These are phyloP conservation scores for Apamea sordens DNA, from an alignment of 2,888 invertebrate genomes.

Conservation along the genomic window DNA sequence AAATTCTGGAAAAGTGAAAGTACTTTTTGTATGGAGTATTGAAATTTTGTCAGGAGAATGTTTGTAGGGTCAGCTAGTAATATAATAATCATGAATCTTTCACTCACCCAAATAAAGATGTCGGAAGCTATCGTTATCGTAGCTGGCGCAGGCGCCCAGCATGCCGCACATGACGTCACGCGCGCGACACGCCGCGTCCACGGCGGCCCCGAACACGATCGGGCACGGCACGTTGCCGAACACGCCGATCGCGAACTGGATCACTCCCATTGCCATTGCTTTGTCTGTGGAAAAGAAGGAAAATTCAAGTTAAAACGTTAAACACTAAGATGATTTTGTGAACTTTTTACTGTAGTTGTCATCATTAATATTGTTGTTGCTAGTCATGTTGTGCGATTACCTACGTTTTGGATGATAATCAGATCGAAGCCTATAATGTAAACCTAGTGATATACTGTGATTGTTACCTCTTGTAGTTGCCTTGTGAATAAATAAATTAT, in stretches of 20 bases:
- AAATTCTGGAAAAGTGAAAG: too few species aligned
- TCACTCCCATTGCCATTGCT: conserved; percentile 98
- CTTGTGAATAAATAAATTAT: not conserved
- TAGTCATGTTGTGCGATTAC: too few species aligned
- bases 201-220: conserved; percentile 97
- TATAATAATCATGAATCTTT: not conserved
- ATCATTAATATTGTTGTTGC: too few species aligned
- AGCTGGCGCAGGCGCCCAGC: conserved; percentile 96
- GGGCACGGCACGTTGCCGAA: conserved; percentile 98
- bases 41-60: not conserved
- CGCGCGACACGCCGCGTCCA: conserved; percentile 97
- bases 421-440: too few species aligned
- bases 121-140: conserved; percentile 95
- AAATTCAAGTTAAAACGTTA: not conserved
- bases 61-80: not conserved
- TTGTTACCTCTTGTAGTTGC: not conserved
- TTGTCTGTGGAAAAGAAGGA: conserved; percentile 91
- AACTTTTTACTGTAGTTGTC: not conserved
- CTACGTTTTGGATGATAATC: too few species aligned
- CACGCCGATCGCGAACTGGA: conserved; percentile 97
- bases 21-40: too few species aligned
- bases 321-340: not conserved
- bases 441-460: too few species aligned
- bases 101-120: conserved; percentile 95
- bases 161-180: conserved; percentile 96